Percentiles rank a stretch among this genome's conserved stretches.
Conservation (phyloP, 2,888 invertebrate genomes). For the Prosapia bicincta region DNA sequence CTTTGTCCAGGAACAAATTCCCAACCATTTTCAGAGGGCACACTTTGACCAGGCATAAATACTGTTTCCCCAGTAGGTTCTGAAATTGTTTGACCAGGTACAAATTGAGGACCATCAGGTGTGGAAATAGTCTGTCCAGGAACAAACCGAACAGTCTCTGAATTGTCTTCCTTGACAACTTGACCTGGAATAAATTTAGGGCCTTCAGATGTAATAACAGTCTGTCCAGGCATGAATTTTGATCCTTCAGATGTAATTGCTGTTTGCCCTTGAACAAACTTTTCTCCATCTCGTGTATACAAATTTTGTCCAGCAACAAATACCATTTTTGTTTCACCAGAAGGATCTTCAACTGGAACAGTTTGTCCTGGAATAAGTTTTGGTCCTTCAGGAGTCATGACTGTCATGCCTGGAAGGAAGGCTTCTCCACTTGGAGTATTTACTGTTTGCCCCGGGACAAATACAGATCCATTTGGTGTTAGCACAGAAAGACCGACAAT, state of each 20-base stretch:
- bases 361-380: slow-evolving; percentile 71
- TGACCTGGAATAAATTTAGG: slow-evolving; percentile 64
- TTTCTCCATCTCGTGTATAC: slow-evolving; percentile 50
- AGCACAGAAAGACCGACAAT: slow-evolving; percentile 68
- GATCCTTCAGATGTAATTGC: slow-evolving; percentile 53
- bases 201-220: slow-evolving; percentile 59
- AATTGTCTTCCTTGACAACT: slow-evolving; percentile 50
- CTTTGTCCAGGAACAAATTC: slow-evolving; percentile 74
- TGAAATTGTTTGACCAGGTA: slow-evolving; percentile 72
- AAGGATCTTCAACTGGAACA: slow-evolving; percentile 54
- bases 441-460: slow-evolving; percentile 72
- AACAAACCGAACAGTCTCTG: slow-evolving; percentile 51
- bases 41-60: slow-evolving; percentile 67
- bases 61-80: slow-evolving; percentile 61
- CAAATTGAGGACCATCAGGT: slow-evolving; percentile 68
- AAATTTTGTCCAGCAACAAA: slow-evolving; percentile 64
- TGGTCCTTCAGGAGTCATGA: slow-evolving; percentile 64
- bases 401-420: slow-evolving; percentile 71
- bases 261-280: slow-evolving; percentile 63
- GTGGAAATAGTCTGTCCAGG: slow-evolving; percentile 71
- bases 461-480: slow-evolving; percentile 65
- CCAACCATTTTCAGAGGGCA: slow-evolving; percentile 64
- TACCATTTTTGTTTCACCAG: slow-evolving; percentile 43
- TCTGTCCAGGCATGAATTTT: slow-evolving; percentile 62
- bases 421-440: slow-evolving; percentile 61